Evolutionary conservation across 2,888 invertebrate genomes (phyloP).

Genomic region (Cerceris rybyensis): DNA sequence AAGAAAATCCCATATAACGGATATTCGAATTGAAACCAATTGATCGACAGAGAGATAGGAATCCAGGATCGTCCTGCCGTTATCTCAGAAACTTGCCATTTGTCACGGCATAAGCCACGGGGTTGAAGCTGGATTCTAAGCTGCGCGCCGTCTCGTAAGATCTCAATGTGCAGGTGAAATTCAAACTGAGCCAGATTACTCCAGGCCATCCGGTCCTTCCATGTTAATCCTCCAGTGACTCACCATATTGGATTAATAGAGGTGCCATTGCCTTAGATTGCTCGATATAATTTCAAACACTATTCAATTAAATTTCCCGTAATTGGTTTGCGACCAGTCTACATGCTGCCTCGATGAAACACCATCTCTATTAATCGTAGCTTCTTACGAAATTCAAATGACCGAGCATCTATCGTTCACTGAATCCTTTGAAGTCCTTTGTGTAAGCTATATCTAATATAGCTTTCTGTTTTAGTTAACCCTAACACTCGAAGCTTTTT

Average conservation of each 20-base stretch:
- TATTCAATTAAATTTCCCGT: slow-evolving; percentile 19
- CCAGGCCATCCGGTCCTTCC: slow-evolving; percentile 24
- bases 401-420: too few relatives aligned
- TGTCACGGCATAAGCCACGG: slow-evolving; percentile 65
- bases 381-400: too few relatives aligned
- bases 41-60: slow-evolving; percentile 58
- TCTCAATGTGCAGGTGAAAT: slow-evolving; percentile 53
- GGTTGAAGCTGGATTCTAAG: slow-evolving; percentile 51
- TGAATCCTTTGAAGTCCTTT: too few relatives aligned
- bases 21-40: slow-evolving; percentile 64
- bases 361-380: too few relatives aligned
- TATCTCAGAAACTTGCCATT: slow-evolving; percentile 67
- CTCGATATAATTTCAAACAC: slow-evolving; percentile 1
- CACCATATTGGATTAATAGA: slow-evolving; percentile 42
- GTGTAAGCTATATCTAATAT: too few relatives aligned
- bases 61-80: slow-evolving; percentile 51
- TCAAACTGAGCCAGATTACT: slow-evolving; percentile 50
- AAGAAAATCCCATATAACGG: slow-evolving; percentile 23
- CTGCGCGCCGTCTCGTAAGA: slow-evolving; percentile 40
- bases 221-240: slow-evolving; percentile 43
- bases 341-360: too few relatives aligned
- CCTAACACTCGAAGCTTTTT: too few relatives aligned
- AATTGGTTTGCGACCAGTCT: slow-evolving; percentile 2
- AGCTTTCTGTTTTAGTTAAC: too few relatives aligned
- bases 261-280: slow-evolving; percentile 20